Conservation (phyloP, 2,113 vertebrate species). For the Pungitius pungitius region DNA sequence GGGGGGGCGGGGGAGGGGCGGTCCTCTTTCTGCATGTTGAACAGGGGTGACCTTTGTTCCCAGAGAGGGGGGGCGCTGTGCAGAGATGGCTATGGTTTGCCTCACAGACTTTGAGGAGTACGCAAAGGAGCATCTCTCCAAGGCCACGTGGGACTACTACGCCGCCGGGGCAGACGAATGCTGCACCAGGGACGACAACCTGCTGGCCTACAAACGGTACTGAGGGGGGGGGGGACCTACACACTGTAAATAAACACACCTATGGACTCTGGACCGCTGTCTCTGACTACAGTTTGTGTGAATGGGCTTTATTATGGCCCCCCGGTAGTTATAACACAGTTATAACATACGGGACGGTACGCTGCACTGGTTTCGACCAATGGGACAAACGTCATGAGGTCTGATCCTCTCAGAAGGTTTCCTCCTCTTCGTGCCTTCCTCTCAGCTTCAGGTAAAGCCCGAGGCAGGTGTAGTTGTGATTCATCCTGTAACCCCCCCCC, state of each 20-base stretch:
- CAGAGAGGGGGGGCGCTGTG: slow-evolving; percentile 74
- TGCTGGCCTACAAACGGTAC: slow-evolving; percentile 90
- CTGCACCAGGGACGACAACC: slow-evolving; percentile 88
- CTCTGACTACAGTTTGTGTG: background rate
- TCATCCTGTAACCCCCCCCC: background rate
- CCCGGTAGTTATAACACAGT: no score
- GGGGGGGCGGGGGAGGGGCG: no score
- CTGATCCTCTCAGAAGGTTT: background rate
- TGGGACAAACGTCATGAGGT: background rate
- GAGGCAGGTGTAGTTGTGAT: no score
- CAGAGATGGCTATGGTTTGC: slow-evolving; percentile 88
- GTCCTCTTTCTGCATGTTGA: background rate
- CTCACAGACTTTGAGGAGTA: slow-evolving; percentile 90
- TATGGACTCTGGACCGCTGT: slow-evolving; percentile 26
- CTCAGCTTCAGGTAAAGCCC: no score
- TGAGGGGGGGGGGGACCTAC: background rate
- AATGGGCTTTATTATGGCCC: slow-evolving; percentile 15
- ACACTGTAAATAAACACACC: background rate
- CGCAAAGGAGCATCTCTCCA: slow-evolving; percentile 88
- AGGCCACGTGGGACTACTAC: slow-evolving; percentile 90
- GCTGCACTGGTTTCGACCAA: background rate
- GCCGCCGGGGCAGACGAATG: slow-evolving; percentile 90
- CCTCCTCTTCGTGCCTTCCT: background rate
- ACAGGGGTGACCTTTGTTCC: background rate
- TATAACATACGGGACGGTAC: no score